Base-by-base conservation (phyloP, 2,888 invertebrate species). In the Agriotes lineatus region DNA sequence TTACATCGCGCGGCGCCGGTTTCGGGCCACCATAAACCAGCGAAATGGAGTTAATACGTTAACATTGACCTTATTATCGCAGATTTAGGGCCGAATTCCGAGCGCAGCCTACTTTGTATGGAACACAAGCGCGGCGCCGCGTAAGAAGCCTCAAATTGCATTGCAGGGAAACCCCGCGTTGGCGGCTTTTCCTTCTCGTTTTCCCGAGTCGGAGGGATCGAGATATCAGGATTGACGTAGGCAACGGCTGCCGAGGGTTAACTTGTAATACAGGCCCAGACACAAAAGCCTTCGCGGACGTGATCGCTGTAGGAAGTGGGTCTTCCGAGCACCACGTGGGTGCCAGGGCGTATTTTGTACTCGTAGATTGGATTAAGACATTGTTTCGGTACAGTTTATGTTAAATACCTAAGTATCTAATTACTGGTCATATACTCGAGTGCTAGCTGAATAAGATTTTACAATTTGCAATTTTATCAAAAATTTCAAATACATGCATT, bases 211-310 rank as follows among this genome's bases (percentile, higher is more conserved):
- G 9, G 6, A 22, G 5, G 30, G 30, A 16, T 14, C 7, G 45
- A 14, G 7, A 59, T 44, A 45, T 30, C 25, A 33, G 20, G 44
- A 12, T 19, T 59, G 59, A 45, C 59, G 57, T 25, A 16, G 45
- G 22, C 20, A 12, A 22, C 20, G 39, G 22, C 33, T 63, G 18
- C 16, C 6, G 19, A 39, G 54, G 63, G 18, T 54, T 56, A 52
- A 44, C 63, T 63, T 52, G 61, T 52, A 61, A 22, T 63, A 63
- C 63, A 56, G 44, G 12, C 37, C 33, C 22, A 63, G 52, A 45
- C 63, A 63, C 54, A 54, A 63, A 63, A 42, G 52, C 6, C 48
- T 48, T 54, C 63, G 39, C 33, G 56, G n/a, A 63, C 63, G 63
- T 63, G 63, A 63, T 56, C 54, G 56, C 35, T 33, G 22, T 63